Base-by-base conservation (phyloP, 2,888 invertebrate species). In the Therioaphis trifolii region DNA sequence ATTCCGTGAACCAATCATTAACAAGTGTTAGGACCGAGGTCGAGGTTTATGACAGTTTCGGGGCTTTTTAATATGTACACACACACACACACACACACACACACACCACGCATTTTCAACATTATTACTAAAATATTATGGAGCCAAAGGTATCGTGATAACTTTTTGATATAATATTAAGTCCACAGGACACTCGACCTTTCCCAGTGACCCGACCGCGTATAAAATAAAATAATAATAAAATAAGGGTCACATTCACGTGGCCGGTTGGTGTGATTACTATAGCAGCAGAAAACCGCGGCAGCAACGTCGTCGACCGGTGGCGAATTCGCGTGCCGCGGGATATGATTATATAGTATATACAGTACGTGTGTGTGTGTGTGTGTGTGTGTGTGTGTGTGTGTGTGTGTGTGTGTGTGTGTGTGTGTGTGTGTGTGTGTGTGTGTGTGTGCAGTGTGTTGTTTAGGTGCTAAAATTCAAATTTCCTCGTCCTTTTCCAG, bases 391-490 rank as follows among this genome's bases (percentile, higher is more conserved):
- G n/a, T 7, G 43, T 14, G 21, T 43, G n/a, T 18, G 21, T 75
- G 40, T 58, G n/a, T 29, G 24, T 71, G 46, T 46, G 24, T 24
- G 18, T 46, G 9, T 27, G 24, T 71, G 18, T 5, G n/a, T 7
- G 43, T 14, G 21, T 43, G 29, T 52, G 3, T 15, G 11, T n/a
- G 14, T 18, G 21, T 75, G 40, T 58, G n/a, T 29, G 24, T 71
- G 46, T 46, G 24, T 24, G 18, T 46, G 9, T 27, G 24, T 71
- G 18, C 21, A 21, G n/a, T 7, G 43, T 14, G 21, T 43, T n/a
- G 2, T 46, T 43, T 35, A 55, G 35, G 66, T 40, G 68, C 68
- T 40, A 78, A 78, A 79, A 79, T 79, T 79, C 55, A 68, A 78
- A 78, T 68, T 18, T 49, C 18, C 35, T 78, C 52, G 21, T 78